Evolutionary conservation across 2,113 vertebrate genomes (phyloP), one percentile per base, ranked within the genome.

Genomic region (Montifringilla adamsi): DNA sequence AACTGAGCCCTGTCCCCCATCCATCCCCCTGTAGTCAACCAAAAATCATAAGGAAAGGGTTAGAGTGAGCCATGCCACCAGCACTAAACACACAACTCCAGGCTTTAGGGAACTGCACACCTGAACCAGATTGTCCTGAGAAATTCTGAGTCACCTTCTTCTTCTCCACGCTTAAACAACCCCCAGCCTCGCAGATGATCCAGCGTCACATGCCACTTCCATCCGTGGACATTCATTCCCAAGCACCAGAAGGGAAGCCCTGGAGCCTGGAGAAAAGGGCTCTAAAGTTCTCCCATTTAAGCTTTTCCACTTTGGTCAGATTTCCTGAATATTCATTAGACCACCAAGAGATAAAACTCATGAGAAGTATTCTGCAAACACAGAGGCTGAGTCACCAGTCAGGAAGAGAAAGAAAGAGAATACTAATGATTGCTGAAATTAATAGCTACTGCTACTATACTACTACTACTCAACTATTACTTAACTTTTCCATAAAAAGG

Each of bases 381-480:
- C 23, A 74, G 55, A 89, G 23, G 27, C 18, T 66, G 44, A 84
- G 30, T 64, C 64, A 84, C 26, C 13, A n/a, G 6, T 6, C 2
- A 13, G 47, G 63, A 89, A 76, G n/a, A 87, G 68, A 95, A 90
- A 66, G 41, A 87, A 94, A 87, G 6, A 5, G 13, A 87, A 74
- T 31, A 6, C 4, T 49, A 67, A 67, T n/a, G 10, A 43, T 58
- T 62, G 8, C 28, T 74, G 31, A 33, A 82, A 47, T 68, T 87
- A 84, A 66, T 49, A 83, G 20, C 30, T 60, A 12, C 49, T 69
- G 27, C 69, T 73, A 8, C 37, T 63, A 15, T 62, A 9, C 43
- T 46, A 18, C 60, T 76, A 5, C 37, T 59, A 7, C 50, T 64
- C 28, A 66, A 4, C 16, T 74, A 19, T 64, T 81, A 62, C 11